These are phyloP conservation scores for Ochropacha duplaris DNA, from an alignment of 2,888 invertebrate species.

Conservation along the genomic window DNA sequence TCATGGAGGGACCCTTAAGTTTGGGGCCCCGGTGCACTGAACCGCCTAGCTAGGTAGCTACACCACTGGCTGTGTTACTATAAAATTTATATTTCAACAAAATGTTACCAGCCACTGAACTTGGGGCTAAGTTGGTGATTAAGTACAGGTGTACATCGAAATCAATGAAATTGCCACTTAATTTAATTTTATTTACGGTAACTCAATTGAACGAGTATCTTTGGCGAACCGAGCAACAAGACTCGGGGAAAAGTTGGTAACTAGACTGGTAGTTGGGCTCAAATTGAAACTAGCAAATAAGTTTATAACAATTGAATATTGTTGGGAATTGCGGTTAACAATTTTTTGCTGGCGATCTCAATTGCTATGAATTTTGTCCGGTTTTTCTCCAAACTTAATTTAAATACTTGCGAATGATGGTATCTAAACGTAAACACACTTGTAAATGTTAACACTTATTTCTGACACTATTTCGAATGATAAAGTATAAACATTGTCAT, in stretches of 20 bases:
- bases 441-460: no score
- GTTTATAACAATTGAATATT: constrained; percentile 43
- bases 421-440: no score
- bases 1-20: no score
- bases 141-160: not conserved
- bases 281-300: constrained; percentile 38
- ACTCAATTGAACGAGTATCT: constrained; percentile 8
- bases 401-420: no score
- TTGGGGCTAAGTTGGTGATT: not conserved
- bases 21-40: no score
- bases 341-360: constrained; percentile 2
- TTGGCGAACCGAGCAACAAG: constrained; percentile 5
- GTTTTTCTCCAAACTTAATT: no score
- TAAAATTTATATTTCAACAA: not conserved
- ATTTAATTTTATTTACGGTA: constrained; percentile 20
- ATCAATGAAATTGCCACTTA: constrained; percentile 17
- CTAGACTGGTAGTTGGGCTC: constrained; percentile 3
- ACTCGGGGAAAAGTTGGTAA: constrained; percentile 2
- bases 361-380: not conserved
- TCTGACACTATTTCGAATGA: no score
- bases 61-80: no score
- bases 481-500: no score
- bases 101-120: not conserved
- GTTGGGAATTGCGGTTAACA: constrained; percentile 13
- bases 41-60: no score